phyloP scores from a whole-genome alignment of 2,888 invertebrate species.

The Adelphocoris suturalis region DNA sequence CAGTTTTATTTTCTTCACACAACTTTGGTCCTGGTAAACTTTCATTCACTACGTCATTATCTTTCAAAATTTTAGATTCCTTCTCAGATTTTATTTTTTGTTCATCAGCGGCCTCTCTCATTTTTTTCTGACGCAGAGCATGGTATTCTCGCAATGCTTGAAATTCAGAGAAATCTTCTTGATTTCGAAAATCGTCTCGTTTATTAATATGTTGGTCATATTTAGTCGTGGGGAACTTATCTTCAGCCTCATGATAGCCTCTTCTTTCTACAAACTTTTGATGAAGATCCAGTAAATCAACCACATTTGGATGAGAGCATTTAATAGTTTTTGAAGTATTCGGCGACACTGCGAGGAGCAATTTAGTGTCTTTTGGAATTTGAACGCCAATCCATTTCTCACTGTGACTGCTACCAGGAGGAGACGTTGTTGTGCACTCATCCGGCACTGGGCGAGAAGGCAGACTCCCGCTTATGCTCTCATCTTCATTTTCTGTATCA shows the following conservation, averaged over 20 bases:
- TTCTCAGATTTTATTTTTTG: neutral
- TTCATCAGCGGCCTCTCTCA: conserved; percentile 50
- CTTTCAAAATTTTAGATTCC: neutral
- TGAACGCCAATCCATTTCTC: conserved; percentile 77
- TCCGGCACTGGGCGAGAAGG: conserved; percentile 43
- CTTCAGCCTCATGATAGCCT: conserved; percentile 76
- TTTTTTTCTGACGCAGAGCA: conserved; percentile 71
- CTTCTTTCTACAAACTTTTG: conserved; percentile 83
- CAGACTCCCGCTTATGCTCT: conserved; percentile 46
- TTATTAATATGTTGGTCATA: conserved; percentile 44
- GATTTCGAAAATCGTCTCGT: neutral
- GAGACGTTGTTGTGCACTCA: neutral
- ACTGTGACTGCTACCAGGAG: conserved; percentile 76
- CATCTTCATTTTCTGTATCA: conserved; percentile 60
- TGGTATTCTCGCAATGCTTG: conserved; percentile 76
- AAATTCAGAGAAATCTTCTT: conserved; percentile 69
- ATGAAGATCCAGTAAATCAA: conserved; percentile 84
- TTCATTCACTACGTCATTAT: neutral
- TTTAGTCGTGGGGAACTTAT: conserved; percentile 34
- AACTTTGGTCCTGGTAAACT: neutral
- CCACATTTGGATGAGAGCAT: conserved; percentile 33
- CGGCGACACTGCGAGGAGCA: conserved; percentile 81
- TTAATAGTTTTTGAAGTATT: conserved; percentile 82
- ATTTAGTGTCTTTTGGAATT: conserved; percentile 67
- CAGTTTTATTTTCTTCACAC: neutral